Evolutionary conservation across 2,888 invertebrate genomes (phyloP).

Genomic region (Eilema griseolum): DNA sequence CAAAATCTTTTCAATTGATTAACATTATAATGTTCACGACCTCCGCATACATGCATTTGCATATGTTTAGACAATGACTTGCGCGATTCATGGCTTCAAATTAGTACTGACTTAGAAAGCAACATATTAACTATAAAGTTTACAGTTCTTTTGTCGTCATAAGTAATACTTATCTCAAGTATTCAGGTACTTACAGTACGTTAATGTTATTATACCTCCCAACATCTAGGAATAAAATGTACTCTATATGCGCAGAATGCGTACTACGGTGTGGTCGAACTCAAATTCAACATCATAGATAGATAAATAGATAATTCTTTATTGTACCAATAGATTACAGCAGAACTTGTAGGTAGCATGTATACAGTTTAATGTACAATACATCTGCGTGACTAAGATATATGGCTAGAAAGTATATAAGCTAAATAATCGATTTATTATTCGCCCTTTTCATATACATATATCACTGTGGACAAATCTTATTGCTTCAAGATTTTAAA

Average conservation of each 20-base stretch:
- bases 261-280: too few species aligned
- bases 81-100: neutral
- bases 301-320: too few species aligned
- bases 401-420: too few species aligned
- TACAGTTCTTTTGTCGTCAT: neutral
- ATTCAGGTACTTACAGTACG: neutral
- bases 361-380: too few species aligned
- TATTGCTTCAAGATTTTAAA: neutral
- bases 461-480: neutral
- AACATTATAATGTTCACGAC: constrained; percentile 32
- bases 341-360: too few species aligned
- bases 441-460: neutral
- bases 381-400: too few species aligned
- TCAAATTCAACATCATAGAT: too few species aligned
- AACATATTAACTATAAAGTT: neutral
- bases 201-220: neutral
- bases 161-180: neutral
- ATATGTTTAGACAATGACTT: constrained; percentile 21
- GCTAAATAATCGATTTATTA: neutral
- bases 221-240: too few species aligned
- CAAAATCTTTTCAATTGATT: constrained; percentile 6
- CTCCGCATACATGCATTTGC: neutral
- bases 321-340: too few species aligned
- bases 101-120: neutral
- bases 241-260: too few species aligned